Base-by-base conservation (phyloP, 2,113 vertebrate species). In the Excalfactoria chinensis region DNA sequence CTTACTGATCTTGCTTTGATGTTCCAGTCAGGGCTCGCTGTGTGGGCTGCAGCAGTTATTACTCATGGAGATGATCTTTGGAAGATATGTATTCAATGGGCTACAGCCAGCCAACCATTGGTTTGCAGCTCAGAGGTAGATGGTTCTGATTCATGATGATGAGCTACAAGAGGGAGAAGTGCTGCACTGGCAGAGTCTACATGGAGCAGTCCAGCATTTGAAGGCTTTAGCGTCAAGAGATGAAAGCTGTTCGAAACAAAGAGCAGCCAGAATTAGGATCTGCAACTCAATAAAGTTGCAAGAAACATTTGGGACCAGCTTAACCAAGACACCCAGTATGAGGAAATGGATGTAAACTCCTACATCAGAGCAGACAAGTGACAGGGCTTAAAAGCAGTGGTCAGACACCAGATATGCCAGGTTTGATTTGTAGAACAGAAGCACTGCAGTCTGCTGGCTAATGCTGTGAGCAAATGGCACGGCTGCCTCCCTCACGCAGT, bases 401-500 rank as follows among this genome's bases (percentile, higher is more conserved):
- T 49, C 68, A 40, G 51, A 56, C 14, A 18, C 22, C 40, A 58
- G 0, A 8, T 25, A 7, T 16, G 59, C 34, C 0, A 1, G 16
- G 30, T 56, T 28, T 21, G 30, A 15, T 79, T 26, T 62, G 64
- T 30, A 46, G 37, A 22, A 28, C 22, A 14, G 77, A 28, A 58
- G 68, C 1, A 4, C 28, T 56, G 40, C 56, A 32, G 4, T 16
- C 17, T 49, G 17, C 35, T 69, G 78, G 30, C 41, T 41, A 20
- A 49, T 10, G 0, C 2, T 7, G 6, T 10, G 46, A 15, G 11
- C 2, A 2, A 8, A 11, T 26, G 5, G 44, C 44, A 40, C 23
- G 1, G 10, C 32, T 5, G 1, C 11, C 40, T 63, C 49, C 25
- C 28, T 18, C 3, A 1, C 1, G 4, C 35, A 7, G 13, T 5